Evolutionary conservation across 2,888 invertebrate genomes (phyloP).

Genomic region (Thyatira batis): DNA sequence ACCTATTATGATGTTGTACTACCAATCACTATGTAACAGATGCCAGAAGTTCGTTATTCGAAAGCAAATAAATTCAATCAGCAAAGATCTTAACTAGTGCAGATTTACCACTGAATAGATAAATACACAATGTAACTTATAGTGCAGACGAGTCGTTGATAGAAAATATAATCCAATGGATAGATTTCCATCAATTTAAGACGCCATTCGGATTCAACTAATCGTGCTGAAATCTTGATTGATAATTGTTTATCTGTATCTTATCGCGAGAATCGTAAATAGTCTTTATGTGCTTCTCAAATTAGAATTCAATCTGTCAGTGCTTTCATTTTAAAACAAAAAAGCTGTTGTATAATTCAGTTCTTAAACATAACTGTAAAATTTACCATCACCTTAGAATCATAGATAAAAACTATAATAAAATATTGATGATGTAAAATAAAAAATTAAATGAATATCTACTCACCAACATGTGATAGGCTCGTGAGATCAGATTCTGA

Average conservation of each 20-base stretch:
- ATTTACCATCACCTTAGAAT: not conserved
- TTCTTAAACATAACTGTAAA: not conserved
- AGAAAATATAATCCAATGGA: not conserved
- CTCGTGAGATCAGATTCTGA: constrained; percentile 85
- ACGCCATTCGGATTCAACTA: not conserved
- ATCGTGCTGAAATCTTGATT: not conserved
- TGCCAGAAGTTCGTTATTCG: not conserved
- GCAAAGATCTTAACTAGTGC: not conserved
- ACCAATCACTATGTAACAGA: constrained; percentile 13
- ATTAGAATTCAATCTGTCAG: not conserved
- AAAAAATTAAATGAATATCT: constrained; percentile 27
- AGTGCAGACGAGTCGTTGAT: not conserved
- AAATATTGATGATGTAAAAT: constrained; percentile 6
- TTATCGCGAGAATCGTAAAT: not conserved
- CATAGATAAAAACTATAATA: not conserved
- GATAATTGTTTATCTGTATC: not conserved
- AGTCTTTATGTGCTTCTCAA: not conserved
- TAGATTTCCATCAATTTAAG: not conserved
- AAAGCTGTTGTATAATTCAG: not conserved
- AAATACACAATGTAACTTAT: not conserved
- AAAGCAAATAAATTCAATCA: not conserved
- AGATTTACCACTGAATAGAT: not conserved
- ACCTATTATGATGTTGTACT: constrained; percentile 12
- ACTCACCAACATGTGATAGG: constrained; percentile 85
- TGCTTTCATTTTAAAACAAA: not conserved